Percentiles rank a stretch among this genome's conserved stretches.
Conservation (phyloP, 2,797 vertebrate species). For the Taeniopygia guttata region DNA sequence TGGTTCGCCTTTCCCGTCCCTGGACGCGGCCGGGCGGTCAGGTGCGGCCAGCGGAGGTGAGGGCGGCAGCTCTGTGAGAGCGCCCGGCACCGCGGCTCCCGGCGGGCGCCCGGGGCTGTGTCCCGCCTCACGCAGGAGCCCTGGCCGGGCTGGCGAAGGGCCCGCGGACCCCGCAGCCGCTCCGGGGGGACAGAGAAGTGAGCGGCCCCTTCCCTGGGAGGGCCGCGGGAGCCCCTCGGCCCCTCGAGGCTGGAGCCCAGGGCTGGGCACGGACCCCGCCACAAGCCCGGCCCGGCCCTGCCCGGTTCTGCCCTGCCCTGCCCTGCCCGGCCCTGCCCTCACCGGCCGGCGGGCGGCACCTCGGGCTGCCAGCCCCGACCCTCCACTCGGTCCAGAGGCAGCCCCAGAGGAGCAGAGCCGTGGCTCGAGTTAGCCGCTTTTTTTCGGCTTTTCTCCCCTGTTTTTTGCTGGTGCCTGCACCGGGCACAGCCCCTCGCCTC, state of each 20-base stretch:
- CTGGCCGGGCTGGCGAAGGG: fast-evolving
- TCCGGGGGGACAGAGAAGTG: fast-evolving
- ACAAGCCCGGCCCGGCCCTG: neutral
- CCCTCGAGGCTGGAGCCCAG: fast-evolving
- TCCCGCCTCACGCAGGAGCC: fast-evolving
- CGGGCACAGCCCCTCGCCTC: neutral
- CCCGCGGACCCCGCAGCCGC: neutral
- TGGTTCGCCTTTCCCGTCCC: neutral
- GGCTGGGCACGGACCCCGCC: fast-evolving
- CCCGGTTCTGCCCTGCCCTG: neutral
- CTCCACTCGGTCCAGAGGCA: neutral
- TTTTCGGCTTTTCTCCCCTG: neutral
- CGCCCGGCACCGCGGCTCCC: neutral
- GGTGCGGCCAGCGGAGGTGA: fast-evolving
- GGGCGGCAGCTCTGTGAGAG: neutral
- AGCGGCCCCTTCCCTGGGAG: neutral
- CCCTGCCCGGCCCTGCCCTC: neutral
- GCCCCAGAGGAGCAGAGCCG: too few relatives aligned
- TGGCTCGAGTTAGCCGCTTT: neutral
- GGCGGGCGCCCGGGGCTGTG: fast-evolving
- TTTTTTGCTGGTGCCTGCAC: fast-evolving
- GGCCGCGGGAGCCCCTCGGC: neutral
- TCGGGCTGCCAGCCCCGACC: neutral
- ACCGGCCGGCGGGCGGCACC: neutral
- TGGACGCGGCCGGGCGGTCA: neutral